phyloP scores from a whole-genome alignment of 2,888 invertebrate genomes.

The Eupithecia subumbrata region DNA sequence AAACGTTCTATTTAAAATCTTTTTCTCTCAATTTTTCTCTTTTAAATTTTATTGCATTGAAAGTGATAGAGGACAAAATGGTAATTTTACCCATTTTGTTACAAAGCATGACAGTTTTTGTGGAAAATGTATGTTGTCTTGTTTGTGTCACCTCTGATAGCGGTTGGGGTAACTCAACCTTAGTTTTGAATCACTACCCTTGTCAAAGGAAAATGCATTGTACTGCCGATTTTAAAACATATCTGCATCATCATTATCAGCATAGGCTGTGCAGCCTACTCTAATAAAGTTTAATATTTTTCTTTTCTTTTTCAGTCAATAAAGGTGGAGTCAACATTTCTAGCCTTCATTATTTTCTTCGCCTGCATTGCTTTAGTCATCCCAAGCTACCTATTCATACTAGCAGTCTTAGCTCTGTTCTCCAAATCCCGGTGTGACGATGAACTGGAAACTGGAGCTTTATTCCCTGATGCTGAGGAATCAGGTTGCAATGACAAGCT shows the following conservation, averaged over 20 bases:
- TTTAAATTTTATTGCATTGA: neutral
- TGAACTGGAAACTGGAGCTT: conserved; percentile 71
- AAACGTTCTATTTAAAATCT: neutral
- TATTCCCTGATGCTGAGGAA: conserved; percentile 69
- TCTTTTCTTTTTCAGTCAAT: conserved; percentile 81
- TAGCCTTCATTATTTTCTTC: conserved; percentile 85
- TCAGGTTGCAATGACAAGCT: conserved; percentile 73
- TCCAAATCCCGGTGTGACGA: conserved; percentile 69
- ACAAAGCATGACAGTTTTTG: neutral
- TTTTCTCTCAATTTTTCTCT: neutral
- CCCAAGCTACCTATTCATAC: conserved; percentile 80
- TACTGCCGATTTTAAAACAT: neutral
- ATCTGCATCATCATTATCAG: neutral
- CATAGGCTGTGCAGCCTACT: neutral
- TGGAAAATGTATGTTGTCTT: neutral
- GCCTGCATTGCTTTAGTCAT: conserved; percentile 86
- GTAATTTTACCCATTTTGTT: too few species aligned
- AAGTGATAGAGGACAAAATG: too few species aligned
- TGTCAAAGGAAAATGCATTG: too few species aligned
- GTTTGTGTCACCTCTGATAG: neutral
- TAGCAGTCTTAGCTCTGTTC: conserved; percentile 82
- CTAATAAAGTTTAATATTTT: neutral
- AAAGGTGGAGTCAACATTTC: conserved; percentile 88
- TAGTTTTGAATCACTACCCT: neutral
- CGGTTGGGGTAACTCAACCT: too few species aligned